Evolutionary conservation across 2,888 invertebrate genomes (phyloP), one percentile per base, ranked within the genome.

Genomic region (Drosophila yooni): DNA sequence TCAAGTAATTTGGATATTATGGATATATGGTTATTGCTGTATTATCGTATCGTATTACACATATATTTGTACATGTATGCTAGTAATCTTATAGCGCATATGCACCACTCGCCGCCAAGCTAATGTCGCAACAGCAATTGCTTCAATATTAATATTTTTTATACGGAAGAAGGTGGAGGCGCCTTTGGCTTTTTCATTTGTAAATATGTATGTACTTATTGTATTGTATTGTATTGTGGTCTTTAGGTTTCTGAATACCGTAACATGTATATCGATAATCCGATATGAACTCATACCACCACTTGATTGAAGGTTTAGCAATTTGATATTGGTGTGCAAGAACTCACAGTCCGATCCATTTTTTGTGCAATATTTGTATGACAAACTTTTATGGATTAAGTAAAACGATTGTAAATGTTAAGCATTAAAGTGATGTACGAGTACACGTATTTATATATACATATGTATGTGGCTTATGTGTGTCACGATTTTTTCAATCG

Each of bases 281-380:
- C 56, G 57, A 53, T 59, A 53, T 58, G 72, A 90, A 85, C 86
- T 80, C 76, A 90, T 86, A 86, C 90, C 90, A 90, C 81, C 89
- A 88, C 71, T 83, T 72, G 72, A 88, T 86, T 83, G 73, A 88
- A 79, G 87, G 80, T 81, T 83, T 74, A 81, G 83, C 82, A 73
- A 84, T 85, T 75, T 77, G 69, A 75, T 81, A 81, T 77, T 76
- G 85, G 76, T 75, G 71, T 79, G 79, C 87, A 79, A 83, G 18
- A 79, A 87, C 79, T 87, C 77, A 82, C 76, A 83, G 91, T 91
- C 89, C 89, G 89, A 89, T 89, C 89, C 89, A 89, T 89, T 91
- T 89, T 82, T 89, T 89, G 86, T 90, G 88, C 90, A 90, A 90
- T 89, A 91, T 89, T 88, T 88, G 88, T 88, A 91, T 91, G 90